Evolutionary conservation across 1,140 invertebrate genomes (phyloP), one percentile per base, ranked within the genome.

Genomic region (Drosophila kepulauana): DNA sequence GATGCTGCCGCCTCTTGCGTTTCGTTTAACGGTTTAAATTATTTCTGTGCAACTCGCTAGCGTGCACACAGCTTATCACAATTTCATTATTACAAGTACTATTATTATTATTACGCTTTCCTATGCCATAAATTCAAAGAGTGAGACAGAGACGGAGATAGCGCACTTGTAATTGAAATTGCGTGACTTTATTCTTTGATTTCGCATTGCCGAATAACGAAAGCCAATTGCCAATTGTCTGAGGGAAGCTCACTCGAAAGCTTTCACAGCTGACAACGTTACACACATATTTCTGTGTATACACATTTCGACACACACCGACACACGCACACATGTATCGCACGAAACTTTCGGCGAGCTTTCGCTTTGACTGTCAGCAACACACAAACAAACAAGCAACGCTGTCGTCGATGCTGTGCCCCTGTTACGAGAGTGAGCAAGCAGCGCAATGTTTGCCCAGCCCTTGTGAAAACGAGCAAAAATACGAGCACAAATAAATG

Each of bases 111-210:
- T 56, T 52, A n/a, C 59, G 54, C 78, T 81, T 46, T 72, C 56
- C 52, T 8, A 46, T 51, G 43, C 43, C 51, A 25, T 25, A 72
- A 66, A 67, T 73, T 67, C 64, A 51, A 10, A 56, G 65, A 52
- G 35, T 13, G 48, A 20, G 11, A 62, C 66, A 71, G 61, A 66
- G 20, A 48, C 48, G 25, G 64, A 25, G 20, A 75, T 69, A 72
- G 76, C 76, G 79, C 80, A 78, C 76, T 84, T 88, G 85, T 88
- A 88, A 88, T 88, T 88, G 84, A 88, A 88, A 88, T 88, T 89
- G 84, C 84, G 84, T 88, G 84, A 88, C 84, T 88, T 88, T 89
- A 88, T 88, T 84, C 84, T 88, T 88, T 78, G 81, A 84, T 81
- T 88, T 84, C 75, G 66, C 84, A 65, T 81, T 77, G 68, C 45